These are phyloP conservation scores for Darevskia nairensis DNA, from an alignment of 2,797 vertebrate species.

Conservation along the genomic window DNA sequence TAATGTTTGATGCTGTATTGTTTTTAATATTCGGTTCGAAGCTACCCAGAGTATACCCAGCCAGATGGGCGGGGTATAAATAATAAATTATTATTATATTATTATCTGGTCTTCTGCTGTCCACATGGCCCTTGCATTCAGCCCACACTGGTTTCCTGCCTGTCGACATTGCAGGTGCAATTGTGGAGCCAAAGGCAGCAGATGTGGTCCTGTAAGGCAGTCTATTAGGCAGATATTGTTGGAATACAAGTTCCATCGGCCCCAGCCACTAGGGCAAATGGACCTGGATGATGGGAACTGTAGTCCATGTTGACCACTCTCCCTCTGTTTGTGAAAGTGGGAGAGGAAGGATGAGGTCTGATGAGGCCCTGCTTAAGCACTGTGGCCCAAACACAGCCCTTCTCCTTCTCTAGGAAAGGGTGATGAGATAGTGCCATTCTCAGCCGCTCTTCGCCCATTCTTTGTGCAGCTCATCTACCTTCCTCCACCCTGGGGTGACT, in stretches of 20 bases:
- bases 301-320: neutral
- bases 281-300: neutral
- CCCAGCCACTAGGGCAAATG: neutral
- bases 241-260: too few species aligned
- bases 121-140: neutral
- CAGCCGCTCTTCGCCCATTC: constrained; percentile 44
- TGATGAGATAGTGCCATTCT: constrained; percentile 25
- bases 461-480: constrained; percentile 91
- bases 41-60: too few species aligned
- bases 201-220: neutral
- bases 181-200: neutral
- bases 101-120: neutral
- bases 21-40: too few species aligned
- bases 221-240: neutral
- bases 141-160: neutral
- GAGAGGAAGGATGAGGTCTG: neutral
- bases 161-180: neutral
- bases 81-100: too few species aligned
- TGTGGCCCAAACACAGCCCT: neutral
- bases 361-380: neutral
- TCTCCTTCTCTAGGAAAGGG: neutral
- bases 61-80: too few species aligned
- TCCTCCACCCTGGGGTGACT: constrained; percentile 97
- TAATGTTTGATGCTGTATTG: too few species aligned
- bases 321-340: neutral